Percentiles rank a stretch among this genome's conserved stretches.
Evolutionary conservation across 2,888 invertebrate species (phyloP).

Genomic region (Metacarcinus magister): DNA sequence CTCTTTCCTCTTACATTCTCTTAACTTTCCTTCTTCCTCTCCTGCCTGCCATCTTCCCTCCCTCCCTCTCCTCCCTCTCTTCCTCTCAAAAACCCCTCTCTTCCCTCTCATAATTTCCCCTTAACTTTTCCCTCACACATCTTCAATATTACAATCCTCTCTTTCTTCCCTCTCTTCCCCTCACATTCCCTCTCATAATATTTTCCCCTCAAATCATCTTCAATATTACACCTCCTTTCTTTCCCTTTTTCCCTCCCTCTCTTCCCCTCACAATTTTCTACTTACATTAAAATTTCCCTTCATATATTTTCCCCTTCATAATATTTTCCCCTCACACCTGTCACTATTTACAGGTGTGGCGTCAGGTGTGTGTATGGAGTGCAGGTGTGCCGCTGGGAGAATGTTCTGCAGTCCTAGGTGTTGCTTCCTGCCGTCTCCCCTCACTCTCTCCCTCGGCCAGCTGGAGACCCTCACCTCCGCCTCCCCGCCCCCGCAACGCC

Average conservation of each 20-base stretch:
- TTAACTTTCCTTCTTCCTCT: neutral
- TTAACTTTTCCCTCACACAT: neutral
- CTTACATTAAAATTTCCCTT: neutral
- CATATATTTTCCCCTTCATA: neutral
- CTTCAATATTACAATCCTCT: neutral
- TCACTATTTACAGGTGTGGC: slow-evolving; percentile 83
- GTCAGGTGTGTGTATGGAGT: slow-evolving; percentile 83
- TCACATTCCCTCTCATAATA: neutral
- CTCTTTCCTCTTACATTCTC: neutral
- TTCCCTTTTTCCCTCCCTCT: neutral
- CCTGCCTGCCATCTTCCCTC: neutral
- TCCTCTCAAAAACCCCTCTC: neutral
- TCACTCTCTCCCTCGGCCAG: slow-evolving; percentile 57
- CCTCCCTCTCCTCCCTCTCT: neutral
- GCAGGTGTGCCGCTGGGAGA: slow-evolving; percentile 83
- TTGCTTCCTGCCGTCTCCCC: slow-evolving; percentile 83
- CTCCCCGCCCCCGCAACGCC: slow-evolving; percentile 60
- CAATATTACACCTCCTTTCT: neutral
- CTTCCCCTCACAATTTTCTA: neutral
- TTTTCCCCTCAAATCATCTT: neutral
- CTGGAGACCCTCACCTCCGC: slow-evolving; percentile 49
- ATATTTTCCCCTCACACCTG: neutral
- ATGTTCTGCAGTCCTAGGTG: slow-evolving; percentile 84
- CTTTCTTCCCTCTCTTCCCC: neutral
- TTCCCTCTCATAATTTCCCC: neutral